Evolutionary conservation across 2,113 vertebrate genomes (phyloP), one percentile per base, ranked within the genome.

Genomic region (Rhinoderma darwinii): DNA sequence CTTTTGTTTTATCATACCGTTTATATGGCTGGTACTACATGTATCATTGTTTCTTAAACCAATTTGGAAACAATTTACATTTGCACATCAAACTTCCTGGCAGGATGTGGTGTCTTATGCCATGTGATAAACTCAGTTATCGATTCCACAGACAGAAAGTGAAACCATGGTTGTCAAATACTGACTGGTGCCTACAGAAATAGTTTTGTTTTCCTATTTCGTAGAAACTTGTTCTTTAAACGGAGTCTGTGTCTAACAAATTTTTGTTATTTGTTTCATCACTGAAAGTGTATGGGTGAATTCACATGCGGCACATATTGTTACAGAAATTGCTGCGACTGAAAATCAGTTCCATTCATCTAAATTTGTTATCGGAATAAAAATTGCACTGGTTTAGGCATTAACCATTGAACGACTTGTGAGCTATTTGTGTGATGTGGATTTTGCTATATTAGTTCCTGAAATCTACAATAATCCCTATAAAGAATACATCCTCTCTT

Each of bases 81-180:
- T 43, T 74, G 72, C 11, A 74, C 72, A n/a, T 43, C 15, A 75
- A 47, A 75, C 41, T 44, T 75, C 41, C 25, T 75, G 39, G 41
- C 39, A 47, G 41, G 73, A 75, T 75, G 41, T 75, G 73, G 73
- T 47, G 4, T n/a, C 73, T 75, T 75, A 41, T 43, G 22, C 72
- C 39, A 43, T 43, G 37, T 75, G 39, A 47, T 47, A 75, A 75
- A 6, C 41, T 75, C 27, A 75, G 41, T 43, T 72, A 39, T 37
- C 68, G 39, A 41, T 72, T 72, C 68, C 68, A 72, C 25, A 72
- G 68, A 72, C 37, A 22, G 27, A 68, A 41, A 41, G 18, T 25
- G 8, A 72, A 72, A 72, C 37, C 7, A 37, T 70, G 27, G 12
- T 4, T 1, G 15, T 39, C 32, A 20, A 20, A 22, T 15, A 59